Base-by-base conservation (phyloP, 2,113 vertebrate genomes). In the Lepisosteus osseus region DNA sequence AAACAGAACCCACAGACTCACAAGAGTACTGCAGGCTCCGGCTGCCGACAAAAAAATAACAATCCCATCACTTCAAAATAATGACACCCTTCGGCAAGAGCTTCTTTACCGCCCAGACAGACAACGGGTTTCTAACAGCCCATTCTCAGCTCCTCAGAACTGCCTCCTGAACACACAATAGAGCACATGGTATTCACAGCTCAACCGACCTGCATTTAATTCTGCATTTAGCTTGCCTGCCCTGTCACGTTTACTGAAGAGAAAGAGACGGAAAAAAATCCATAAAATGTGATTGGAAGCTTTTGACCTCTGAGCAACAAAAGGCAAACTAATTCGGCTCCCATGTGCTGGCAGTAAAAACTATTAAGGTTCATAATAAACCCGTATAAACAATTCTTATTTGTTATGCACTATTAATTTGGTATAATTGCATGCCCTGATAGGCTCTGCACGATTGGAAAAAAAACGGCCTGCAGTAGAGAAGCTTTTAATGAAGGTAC, bases 311-410 rank as follows among this genome's bases (percentile, higher is more conserved):
- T 13, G 61, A 79, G 77, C 81, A 79, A 72, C 80, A 88, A 51
- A 86, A 90, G 87, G 77, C 86, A 88, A 87, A 88, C 84, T 85
- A 81, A 87, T 88, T 87, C 76, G 74, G 74, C 61, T 67, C 78
- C 79, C 78, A 89, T 82, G 78, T 73, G 80, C 75, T 61, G 74
- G 74, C 80, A 86, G 82, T 86, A 83, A 83, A 87, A 86, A 81
- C 87, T 84, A 88, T 88, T 87, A 86, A 79, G 79, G 79, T 82
- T 86, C 84, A 80, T 84, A 87, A 90, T 88, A 86, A 88, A 87
- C 82, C 76, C 81, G 82, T 84, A 87, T 87, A 85, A 89, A 86
- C 85, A 81, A 81, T 85, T 88, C 86, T 86, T 79, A 87, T 85
- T 85, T 83, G 83, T 82, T 79, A 87, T 43, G 88, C 85, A 71